These are phyloP conservation scores for Biston betularia DNA, from an alignment of 2,888 invertebrate genomes.

Conservation along the genomic window DNA sequence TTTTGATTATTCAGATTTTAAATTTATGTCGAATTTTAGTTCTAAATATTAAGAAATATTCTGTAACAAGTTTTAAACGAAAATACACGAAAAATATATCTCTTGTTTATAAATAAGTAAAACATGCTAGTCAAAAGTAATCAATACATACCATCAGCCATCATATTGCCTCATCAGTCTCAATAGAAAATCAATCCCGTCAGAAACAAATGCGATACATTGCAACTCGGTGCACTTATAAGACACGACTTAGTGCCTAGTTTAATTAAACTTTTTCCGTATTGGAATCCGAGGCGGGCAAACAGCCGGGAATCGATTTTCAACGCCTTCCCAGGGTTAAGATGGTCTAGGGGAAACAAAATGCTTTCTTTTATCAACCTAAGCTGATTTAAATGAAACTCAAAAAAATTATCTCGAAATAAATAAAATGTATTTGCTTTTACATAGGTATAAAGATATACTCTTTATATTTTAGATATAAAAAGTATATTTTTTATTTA, in stretches of 20 bases:
- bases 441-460: no score
- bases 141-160: background rate
- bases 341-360: background rate
- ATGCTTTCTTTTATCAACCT: background rate
- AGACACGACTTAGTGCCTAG: slow-evolving; percentile 47
- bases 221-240: slow-evolving; percentile 24
- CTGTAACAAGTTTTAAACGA: background rate
- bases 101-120: background rate
- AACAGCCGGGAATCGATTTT: slow-evolving; percentile 7
- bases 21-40: no score
- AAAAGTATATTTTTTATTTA: no score
- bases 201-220: slow-evolving; percentile 17
- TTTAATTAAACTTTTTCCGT: slow-evolving; percentile 53
- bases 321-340: background rate
- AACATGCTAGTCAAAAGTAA: background rate
- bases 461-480: no score
- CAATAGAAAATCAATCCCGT: slow-evolving; percentile 11
- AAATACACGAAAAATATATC: no score
- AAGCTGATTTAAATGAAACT: background rate
- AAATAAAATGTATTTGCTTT: no score
- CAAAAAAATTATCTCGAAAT: background rate
- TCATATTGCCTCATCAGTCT: background rate
- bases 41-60: no score
- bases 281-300: slow-evolving; percentile 14
- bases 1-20: no score